phyloP scores from a whole-genome alignment of 2,797 vertebrate genomes.

The Iguana delicatissima region DNA sequence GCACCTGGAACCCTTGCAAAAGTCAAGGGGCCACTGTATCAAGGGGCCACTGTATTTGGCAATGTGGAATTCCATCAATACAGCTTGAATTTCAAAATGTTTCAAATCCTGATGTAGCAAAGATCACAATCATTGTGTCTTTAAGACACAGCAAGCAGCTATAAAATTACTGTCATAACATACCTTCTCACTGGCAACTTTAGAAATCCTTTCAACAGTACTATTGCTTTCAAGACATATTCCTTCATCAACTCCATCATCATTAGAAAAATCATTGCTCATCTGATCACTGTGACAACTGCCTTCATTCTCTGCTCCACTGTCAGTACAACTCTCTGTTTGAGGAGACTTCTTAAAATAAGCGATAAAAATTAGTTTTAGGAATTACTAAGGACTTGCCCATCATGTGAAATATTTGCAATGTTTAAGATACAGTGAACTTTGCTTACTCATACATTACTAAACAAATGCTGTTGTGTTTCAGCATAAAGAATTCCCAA shows the following conservation, averaged over 20 bases:
- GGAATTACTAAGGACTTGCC: background rate
- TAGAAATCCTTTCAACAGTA: conserved; percentile 90
- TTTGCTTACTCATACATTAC: too few species aligned
- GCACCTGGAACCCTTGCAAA: too few species aligned
- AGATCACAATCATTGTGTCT: background rate
- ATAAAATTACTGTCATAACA: background rate
- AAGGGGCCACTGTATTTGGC: background rate
- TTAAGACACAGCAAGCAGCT: background rate
- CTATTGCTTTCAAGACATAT: conserved; percentile 95
- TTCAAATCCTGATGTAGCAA: background rate
- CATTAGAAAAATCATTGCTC: conserved; percentile 99
- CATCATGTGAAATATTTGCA: background rate
- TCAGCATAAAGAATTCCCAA: background rate
- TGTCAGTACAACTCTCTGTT: conserved; percentile 98
- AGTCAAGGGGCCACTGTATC: too few species aligned
- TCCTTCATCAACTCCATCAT: conserved; percentile 97
- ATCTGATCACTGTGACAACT: conserved; percentile 99
- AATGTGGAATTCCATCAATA: background rate
- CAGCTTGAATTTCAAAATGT: background rate
- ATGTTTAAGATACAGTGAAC: background rate
- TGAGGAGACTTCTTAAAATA: conserved; percentile 95
- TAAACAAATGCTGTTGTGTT: background rate
- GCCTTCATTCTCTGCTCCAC: conserved; percentile 98
- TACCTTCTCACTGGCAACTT: conserved; percentile 91
- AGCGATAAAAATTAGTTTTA: conserved; percentile 57